phyloP scores from a whole-genome alignment of 2,797 vertebrate genomes.

The Tamandua tetradactyla region DNA sequence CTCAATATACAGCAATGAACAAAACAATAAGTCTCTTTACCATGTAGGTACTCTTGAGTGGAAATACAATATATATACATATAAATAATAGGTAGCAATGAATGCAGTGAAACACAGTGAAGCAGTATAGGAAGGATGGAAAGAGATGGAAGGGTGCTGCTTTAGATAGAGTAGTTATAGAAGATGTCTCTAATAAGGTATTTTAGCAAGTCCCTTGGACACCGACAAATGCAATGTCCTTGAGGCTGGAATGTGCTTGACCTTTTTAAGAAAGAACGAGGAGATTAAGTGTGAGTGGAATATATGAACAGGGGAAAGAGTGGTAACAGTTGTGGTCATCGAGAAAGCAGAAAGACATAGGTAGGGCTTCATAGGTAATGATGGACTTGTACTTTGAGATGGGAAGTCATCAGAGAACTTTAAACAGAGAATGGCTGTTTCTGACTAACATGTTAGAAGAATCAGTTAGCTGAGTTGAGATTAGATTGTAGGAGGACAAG shows the following conservation, averaged over 20 bases:
- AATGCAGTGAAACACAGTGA: background rate
- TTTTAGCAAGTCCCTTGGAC: background rate
- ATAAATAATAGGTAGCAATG: background rate
- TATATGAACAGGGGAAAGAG: background rate
- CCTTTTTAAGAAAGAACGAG: background rate
- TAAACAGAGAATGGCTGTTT: background rate
- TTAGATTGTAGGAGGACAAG: no score
- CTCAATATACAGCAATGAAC: background rate
- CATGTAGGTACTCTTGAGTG: background rate
- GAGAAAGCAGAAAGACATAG: background rate
- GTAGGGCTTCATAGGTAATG: background rate
- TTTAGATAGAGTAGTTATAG: background rate
- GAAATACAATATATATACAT: background rate
- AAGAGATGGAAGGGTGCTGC: background rate
- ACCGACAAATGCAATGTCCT: background rate
- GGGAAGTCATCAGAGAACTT: background rate
- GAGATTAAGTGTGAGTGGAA: background rate
- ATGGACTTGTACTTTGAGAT: background rate
- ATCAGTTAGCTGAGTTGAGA: background rate
- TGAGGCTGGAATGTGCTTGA: background rate
- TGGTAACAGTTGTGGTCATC: background rate
- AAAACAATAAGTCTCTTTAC: background rate
- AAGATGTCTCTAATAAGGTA: background rate
- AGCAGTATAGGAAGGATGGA: background rate
- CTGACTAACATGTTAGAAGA: background rate